A percentile compares a stretch with the other conserved stretches of the same genome.
Conservation (phyloP, 1,140 invertebrate species). For the Apis mellifera region DNA sequence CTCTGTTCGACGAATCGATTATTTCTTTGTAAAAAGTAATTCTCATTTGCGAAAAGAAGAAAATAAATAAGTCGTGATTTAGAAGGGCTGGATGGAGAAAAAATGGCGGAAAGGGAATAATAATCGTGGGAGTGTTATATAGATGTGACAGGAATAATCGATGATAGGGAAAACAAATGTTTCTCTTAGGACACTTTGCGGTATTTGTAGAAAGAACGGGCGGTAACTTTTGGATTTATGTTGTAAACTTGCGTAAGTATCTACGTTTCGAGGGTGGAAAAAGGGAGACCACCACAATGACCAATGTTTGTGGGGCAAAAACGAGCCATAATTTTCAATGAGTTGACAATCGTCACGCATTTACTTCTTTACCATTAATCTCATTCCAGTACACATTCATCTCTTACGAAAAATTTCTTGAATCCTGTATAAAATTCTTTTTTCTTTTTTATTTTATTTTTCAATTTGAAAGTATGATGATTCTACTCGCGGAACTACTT, state of each 20-base stretch:
- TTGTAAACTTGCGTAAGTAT: neutral
- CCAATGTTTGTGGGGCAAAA: neutral
- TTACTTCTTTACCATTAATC: neutral
- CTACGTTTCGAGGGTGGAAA: neutral
- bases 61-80: neutral
- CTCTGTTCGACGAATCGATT: neutral
- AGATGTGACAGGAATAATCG: neutral
- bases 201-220: neutral
- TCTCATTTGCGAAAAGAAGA: neutral
- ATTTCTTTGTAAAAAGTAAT: neutral
- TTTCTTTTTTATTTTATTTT: too few relatives aligned
- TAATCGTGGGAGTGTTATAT: neutral
- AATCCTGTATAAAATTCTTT: neutral
- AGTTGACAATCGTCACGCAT: neutral
- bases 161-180: neutral
- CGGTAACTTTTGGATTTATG: slow-evolving; percentile 8
- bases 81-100: too few relatives aligned
- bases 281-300: neutral
- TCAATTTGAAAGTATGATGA: neutral
- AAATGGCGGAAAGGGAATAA: neutral
- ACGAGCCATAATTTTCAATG: neutral
- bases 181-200: too few relatives aligned
- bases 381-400: too few relatives aligned
- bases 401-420: neutral
- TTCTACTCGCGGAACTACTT: neutral